phyloP scores from a whole-genome alignment of 2,888 invertebrate species.

The Thecocarcelia acutangulata region DNA sequence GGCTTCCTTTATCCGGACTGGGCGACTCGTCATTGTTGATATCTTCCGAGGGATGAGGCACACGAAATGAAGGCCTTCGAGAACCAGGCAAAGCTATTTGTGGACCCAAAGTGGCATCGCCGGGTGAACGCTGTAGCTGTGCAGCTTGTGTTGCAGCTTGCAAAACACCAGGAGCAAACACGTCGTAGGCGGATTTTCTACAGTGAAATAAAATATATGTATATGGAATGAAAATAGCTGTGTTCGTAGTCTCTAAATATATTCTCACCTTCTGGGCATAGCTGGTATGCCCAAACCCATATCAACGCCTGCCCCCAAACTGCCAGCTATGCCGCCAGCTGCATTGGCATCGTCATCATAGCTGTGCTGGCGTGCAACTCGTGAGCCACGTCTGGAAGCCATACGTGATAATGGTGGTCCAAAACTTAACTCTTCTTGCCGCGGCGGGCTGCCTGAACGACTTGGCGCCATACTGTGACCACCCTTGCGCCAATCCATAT shows the following conservation, averaged over 20 bases:
- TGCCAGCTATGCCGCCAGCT: slow-evolving; percentile 73
- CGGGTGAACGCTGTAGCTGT: slow-evolving; percentile 76
- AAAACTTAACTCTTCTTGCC: slow-evolving; percentile 78
- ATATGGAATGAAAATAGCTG: too few relatives aligned
- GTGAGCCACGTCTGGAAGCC: slow-evolving; percentile 84
- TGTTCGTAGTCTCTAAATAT: neutral
- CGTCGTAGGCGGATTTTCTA: slow-evolving; percentile 89
- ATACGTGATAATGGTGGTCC: slow-evolving; percentile 79
- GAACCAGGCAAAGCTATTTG: slow-evolving; percentile 81
- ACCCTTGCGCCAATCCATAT: slow-evolving; percentile 84
- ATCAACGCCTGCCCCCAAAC: slow-evolving; percentile 78
- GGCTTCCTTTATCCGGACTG: slow-evolving; percentile 83
- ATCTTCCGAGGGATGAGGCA: slow-evolving; percentile 83
- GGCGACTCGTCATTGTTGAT: slow-evolving; percentile 82
- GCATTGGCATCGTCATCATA: slow-evolving; percentile 88
- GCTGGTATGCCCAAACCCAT: slow-evolving; percentile 86
- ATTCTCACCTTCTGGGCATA: slow-evolving; percentile 86
- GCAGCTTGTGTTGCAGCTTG: slow-evolving; percentile 80
- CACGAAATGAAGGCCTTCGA: slow-evolving; percentile 85
- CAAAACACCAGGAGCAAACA: slow-evolving; percentile 86
- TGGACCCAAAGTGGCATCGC: slow-evolving; percentile 78
- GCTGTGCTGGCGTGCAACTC: slow-evolving; percentile 89
- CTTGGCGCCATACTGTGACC: slow-evolving; percentile 85
- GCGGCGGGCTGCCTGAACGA: slow-evolving; percentile 84
- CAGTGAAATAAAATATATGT: too few relatives aligned